Conservation (phyloP, 2,888 invertebrate species). For the Anthrax anthrax region DNA sequence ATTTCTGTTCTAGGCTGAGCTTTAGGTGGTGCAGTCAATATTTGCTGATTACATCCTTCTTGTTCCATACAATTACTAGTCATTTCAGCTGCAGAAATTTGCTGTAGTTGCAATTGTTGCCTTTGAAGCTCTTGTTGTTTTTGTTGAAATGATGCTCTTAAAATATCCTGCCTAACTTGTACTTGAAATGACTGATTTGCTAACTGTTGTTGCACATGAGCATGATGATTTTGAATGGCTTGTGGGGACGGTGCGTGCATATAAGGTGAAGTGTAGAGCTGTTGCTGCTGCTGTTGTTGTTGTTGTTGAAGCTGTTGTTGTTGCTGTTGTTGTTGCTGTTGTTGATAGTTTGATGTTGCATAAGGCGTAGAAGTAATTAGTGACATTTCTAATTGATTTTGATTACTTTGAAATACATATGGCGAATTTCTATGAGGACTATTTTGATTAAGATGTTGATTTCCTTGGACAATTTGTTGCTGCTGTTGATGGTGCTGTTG, state of each 20-base stretch:
- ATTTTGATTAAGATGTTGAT: constrained; percentile 1
- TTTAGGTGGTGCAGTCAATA: constrained; percentile 1
- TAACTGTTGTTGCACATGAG: constrained; percentile 6
- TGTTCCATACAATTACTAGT: background rate
- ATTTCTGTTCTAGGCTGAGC: constrained; percentile 5
- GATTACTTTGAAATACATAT: constrained; percentile 10
- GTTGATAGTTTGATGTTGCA: background rate
- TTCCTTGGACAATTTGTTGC: constrained; percentile 4
- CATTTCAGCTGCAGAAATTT: background rate
- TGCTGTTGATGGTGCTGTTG: constrained; percentile 5
- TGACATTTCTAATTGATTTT: constrained; percentile 1
- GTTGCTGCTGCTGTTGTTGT: constrained; percentile 5
- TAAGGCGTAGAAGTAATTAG: background rate
- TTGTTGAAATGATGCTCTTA: constrained; percentile 11
- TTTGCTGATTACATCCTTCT: background rate
- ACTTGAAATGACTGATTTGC: constrained; percentile 17
- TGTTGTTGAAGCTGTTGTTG: background rate
- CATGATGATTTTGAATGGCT: constrained; percentile 8
- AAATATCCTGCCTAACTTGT: constrained; percentile 19
- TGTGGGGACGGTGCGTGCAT: constrained; percentile 9
- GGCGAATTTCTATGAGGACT: constrained; percentile 11
- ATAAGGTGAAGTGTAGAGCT: constrained; percentile 9
- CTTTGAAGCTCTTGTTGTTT: constrained; percentile 13
- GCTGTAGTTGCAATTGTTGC: constrained; percentile 8
- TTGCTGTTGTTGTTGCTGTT: background rate